phyloP scores from a whole-genome alignment of 2,888 invertebrate species.

The Synanthedon myopaeformis region DNA sequence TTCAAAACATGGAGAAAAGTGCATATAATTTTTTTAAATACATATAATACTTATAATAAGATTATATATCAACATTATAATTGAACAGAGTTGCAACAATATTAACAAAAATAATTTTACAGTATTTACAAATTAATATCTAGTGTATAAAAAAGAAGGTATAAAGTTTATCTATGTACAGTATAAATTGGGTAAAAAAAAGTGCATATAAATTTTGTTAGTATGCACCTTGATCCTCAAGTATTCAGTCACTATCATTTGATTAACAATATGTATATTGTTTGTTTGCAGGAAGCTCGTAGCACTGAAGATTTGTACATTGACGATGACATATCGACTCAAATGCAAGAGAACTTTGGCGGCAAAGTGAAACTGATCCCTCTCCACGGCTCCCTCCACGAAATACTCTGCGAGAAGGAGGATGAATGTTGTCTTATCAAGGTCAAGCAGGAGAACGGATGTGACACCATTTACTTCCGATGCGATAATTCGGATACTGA shows the following conservation, averaged over 20 bases:
- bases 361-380: slow-evolving; percentile 54
- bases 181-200: too few relatives aligned
- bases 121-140: too few relatives aligned
- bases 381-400: slow-evolving; percentile 56
- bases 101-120: too few relatives aligned
- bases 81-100: too few relatives aligned
- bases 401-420: slow-evolving; percentile 55
- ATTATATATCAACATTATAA: too few relatives aligned
- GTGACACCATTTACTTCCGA: slow-evolving; percentile 52
- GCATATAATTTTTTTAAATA: too few relatives aligned
- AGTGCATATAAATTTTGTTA: too few relatives aligned
- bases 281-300: slow-evolving; percentile 48
- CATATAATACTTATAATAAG: too few relatives aligned
- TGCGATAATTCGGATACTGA: slow-evolving; percentile 55
- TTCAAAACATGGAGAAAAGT: too few relatives aligned
- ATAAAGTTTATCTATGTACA: too few relatives aligned
- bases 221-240: too few relatives aligned
- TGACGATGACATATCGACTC: slow-evolving; percentile 64
- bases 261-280: background rate
- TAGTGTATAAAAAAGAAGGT: too few relatives aligned
- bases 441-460: slow-evolving; percentile 57
- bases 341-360: slow-evolving; percentile 59
- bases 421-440: slow-evolving; percentile 63
- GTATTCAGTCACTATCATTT: background rate
- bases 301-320: slow-evolving; percentile 70